Evolutionary conservation across 2,797 vertebrate genomes (phyloP), one percentile per base, ranked within the genome.

Genomic region (Chiloscyllium punctatum): DNA sequence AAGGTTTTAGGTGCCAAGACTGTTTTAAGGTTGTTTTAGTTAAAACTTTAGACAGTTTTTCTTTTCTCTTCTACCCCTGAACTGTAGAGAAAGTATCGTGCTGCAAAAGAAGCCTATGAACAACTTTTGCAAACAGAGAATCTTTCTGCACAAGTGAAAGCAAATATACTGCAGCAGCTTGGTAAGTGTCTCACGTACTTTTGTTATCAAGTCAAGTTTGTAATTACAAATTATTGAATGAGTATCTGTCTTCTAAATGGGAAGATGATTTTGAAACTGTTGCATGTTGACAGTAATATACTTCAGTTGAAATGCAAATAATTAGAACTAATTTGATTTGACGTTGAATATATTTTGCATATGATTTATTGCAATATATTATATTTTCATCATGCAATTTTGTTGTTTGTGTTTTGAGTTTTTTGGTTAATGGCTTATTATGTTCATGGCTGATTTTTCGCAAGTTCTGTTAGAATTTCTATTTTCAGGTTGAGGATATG

Each of bases 81-180:
- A 95, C 71, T 96, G 96, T 97, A 99, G 99, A 99, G 99, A 98
- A 99, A 99, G 97, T 98, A 99, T 98, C 98, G 99, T 97, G 98
- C 98, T 96, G 99, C 99, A 97, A 99, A 99, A 97, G 99, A 99
- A 97, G 98, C 99, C 94, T 99, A 99, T 97, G 99, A 99, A 97
- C 98, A 98, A 97, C 98, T 99, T 97, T 97, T 99, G 97, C 98
- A 99, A 98, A 98, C 98, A 8, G 99, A 99, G 97, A 98, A 99
- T 97, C 98, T 99, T 98, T 98, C 99, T 97, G 98, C 98, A 97
- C 99, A 99, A 98, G 99, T 99, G 98, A 99, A 99, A 98, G 99
- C 99, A 96, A 98, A 98, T 96, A 98, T 99, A 96, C 98, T 99
- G 97, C 99, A 99, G 98, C 99, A 99, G 97, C 98, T 99, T 97